Conservation (phyloP, 2,797 vertebrate species). For the Catamblyrhynchus diadema region DNA sequence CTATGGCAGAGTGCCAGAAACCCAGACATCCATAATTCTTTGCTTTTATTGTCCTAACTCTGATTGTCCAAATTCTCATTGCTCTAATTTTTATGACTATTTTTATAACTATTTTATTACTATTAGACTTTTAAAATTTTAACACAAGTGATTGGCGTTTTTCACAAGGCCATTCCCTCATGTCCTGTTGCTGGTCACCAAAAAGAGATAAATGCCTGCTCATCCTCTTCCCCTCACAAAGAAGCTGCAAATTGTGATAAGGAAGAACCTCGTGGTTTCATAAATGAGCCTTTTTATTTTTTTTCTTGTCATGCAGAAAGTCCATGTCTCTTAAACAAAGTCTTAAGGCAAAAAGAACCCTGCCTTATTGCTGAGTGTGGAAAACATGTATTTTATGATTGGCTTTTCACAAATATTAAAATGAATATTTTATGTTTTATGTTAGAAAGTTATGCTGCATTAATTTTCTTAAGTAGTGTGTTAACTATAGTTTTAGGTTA, state of each 20-base stretch:
- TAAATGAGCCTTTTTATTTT: neutral
- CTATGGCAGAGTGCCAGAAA: neutral
- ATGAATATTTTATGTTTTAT: no score
- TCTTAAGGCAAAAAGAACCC: neutral
- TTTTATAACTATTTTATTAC: neutral
- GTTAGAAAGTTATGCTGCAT: no score
- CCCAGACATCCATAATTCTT: neutral
- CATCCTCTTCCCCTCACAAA: no score
- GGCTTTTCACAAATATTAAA: no score
- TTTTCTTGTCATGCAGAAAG: neutral
- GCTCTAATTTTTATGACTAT: neutral
- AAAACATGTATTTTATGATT: no score
- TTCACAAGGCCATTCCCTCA: neutral
- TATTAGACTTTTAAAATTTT: neutral
- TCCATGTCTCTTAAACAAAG: accelerated
- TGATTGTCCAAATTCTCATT: neutral
- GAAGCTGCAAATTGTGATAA: neutral
- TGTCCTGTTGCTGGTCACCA: no score
- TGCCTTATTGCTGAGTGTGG: neutral
- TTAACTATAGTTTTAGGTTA: no score
- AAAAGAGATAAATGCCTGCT: neutral
- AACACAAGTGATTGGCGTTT: neutral
- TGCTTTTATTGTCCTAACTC: neutral
- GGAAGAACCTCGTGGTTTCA: neutral
- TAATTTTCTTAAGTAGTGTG: no score